A percentile compares a stretch with the other conserved stretches of the same genome.
These are phyloP conservation scores for Phasianus colchicus DNA, from an alignment of 2,113 vertebrate species.

Conservation along the genomic window DNA sequence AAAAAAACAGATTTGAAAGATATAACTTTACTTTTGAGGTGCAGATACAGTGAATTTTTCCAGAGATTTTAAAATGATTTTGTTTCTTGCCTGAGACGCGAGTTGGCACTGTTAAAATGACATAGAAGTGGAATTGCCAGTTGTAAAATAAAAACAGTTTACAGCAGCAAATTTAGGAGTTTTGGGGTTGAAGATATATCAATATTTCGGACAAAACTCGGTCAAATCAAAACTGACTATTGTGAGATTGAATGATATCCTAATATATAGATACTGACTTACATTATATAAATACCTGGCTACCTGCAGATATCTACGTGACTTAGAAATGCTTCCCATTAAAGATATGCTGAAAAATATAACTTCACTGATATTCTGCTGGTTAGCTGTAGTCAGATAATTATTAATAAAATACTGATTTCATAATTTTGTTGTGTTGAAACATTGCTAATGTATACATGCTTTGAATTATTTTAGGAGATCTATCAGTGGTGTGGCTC, in stretches of 20 bases:
- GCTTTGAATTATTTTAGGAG: constrained; percentile 73
- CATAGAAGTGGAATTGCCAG: not conserved
- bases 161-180: not conserved
- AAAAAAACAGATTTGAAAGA: not conserved
- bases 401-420: not conserved
- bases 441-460: not conserved
- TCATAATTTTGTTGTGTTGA: not conserved
- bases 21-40: not conserved
- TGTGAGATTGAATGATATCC: not conserved
- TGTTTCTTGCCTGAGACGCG: not conserved
- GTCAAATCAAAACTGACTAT: not conserved
- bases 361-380: not conserved
- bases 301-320: not conserved
- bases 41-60: not conserved
- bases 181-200: not conserved
- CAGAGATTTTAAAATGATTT: not conserved
- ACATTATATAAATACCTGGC: not conserved
- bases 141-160: not conserved
- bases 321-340: not conserved
- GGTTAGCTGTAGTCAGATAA: not conserved
- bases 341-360: not conserved
- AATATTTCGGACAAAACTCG: not conserved
- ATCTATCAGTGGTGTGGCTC: constrained; percentile 95
- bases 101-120: not conserved
- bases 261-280: not conserved